Percentiles rank a stretch among this genome's conserved stretches.
phyloP scores from a whole-genome alignment of 2,797 vertebrate species.

The Megaceryle alcyon region DNA sequence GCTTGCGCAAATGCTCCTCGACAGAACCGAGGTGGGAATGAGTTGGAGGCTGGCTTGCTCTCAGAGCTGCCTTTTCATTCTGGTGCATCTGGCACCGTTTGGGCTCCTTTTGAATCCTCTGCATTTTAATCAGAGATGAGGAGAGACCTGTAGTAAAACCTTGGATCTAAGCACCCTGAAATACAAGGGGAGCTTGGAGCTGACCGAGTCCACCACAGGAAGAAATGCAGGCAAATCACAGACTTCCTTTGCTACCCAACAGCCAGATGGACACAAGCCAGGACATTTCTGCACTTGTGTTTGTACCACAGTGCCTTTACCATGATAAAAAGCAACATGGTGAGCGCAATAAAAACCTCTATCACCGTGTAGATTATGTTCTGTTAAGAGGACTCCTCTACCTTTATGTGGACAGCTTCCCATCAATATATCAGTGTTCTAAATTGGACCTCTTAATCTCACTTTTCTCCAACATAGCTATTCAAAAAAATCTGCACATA shows the following conservation, averaged over 20 bases:
- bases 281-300: constrained; percentile 14
- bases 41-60: constrained; percentile 31
- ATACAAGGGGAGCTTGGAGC: not conserved
- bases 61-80: not conserved
- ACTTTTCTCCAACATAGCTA: not conserved
- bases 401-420: not conserved
- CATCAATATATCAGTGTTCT: not conserved
- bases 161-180: not conserved
- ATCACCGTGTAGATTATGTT: not conserved
- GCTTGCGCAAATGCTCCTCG: constrained; percentile 35
- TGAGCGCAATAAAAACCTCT: not conserved
- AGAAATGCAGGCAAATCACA: constrained; percentile 17
- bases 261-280: constrained; percentile 40
- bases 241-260: not conserved
- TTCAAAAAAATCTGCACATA: not conserved
- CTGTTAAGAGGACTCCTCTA: not conserved
- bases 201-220: not conserved
- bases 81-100: not conserved
- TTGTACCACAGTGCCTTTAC: not conserved
- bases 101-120: not conserved
- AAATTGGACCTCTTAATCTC: not conserved
- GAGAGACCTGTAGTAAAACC: not conserved
- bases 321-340: not conserved
- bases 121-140: not conserved
- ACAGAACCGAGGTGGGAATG: constrained; percentile 33